Conservation (phyloP, 1,140 invertebrate genomes). For the Penaeus vannamei region DNA sequence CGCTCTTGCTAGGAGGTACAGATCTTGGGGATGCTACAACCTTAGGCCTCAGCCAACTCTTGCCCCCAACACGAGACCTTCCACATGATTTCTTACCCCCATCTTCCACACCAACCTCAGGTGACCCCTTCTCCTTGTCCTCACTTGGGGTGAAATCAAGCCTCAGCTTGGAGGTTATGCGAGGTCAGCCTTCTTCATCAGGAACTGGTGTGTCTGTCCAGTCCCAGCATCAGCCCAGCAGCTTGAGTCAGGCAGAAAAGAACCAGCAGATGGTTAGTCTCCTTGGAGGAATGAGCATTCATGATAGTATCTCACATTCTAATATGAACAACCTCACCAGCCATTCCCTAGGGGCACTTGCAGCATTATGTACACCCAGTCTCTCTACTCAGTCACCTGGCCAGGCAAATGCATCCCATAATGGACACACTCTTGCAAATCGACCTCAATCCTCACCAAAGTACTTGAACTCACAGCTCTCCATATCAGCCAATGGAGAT, state of each 20-base stretch:
- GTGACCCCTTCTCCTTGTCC: slow-evolving; percentile 57
- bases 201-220: slow-evolving; percentile 51
- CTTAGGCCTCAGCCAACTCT: slow-evolving; percentile 52
- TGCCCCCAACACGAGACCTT: slow-evolving; percentile 56
- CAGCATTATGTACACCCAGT: slow-evolving; percentile 54
- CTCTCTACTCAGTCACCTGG: slow-evolving; percentile 52
- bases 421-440: slow-evolving; percentile 48
- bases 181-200: slow-evolving; percentile 47
- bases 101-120: slow-evolving; percentile 40
- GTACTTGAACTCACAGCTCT: slow-evolving; percentile 54
- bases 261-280: slow-evolving; percentile 58
- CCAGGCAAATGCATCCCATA: slow-evolving; percentile 47
- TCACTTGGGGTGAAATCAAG: slow-evolving; percentile 46
- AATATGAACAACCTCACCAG: slow-evolving; percentile 32
- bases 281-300: slow-evolving; percentile 47
- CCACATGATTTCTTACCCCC: slow-evolving; percentile 57
- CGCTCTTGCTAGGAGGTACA: slow-evolving; percentile 55
- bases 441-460: slow-evolving; percentile 63
- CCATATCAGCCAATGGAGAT: slow-evolving; percentile 49
- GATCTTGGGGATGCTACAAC: slow-evolving; percentile 60
- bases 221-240: slow-evolving; percentile 49
- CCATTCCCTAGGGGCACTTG: slow-evolving; percentile 48
- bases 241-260: slow-evolving; percentile 48
- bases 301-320: slow-evolving; percentile 49
- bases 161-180: slow-evolving; percentile 50